A percentile compares a stretch with the other conserved stretches of the same genome.
These are phyloP conservation scores for Paedocypris micromegethes DNA, from an alignment of 2,797 vertebrate genomes.

Conservation along the genomic window DNA sequence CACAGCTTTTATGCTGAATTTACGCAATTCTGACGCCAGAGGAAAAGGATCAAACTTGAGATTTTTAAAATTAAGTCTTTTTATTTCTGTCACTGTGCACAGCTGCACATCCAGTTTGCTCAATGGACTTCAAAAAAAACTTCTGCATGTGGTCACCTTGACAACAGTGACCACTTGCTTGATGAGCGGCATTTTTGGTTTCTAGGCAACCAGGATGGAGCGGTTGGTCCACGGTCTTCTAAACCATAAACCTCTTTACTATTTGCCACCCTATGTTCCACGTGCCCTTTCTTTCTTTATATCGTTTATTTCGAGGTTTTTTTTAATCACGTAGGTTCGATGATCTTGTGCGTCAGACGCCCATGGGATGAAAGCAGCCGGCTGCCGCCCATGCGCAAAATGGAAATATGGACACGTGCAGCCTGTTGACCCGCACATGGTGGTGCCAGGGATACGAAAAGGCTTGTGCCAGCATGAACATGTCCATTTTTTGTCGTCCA, in stretches of 20 bases:
- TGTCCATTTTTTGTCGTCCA: not conserved
- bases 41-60: not conserved
- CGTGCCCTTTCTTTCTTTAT: not conserved
- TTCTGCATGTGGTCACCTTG: conserved; percentile 50
- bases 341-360: conserved; percentile 43
- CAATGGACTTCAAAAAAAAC: conserved; percentile 9
- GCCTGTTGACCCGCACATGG: conserved; percentile 1
- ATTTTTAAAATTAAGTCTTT: not conserved
- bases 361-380: not conserved
- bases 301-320: conserved; percentile 1
- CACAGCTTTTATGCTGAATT: not conserved
- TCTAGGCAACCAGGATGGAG: conserved; percentile 44
- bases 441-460: not conserved
- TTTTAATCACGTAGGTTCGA: too few species aligned
- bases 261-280: conserved; percentile 12
- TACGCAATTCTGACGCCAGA: not conserved
- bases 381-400: not conserved
- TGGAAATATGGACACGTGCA: not conserved
- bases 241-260: conserved; percentile 2
- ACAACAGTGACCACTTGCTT: conserved; percentile 51
- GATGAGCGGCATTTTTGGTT: conserved; percentile 41
- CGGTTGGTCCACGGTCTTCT: conserved; percentile 25
- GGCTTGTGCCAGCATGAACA: not conserved
- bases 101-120: conserved; percentile 6
- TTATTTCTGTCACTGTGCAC: not conserved